Evolutionary conservation across 2,113 vertebrate species (phyloP), one percentile per base, ranked within the genome.

Genomic region (Microcebus murinus): DNA sequence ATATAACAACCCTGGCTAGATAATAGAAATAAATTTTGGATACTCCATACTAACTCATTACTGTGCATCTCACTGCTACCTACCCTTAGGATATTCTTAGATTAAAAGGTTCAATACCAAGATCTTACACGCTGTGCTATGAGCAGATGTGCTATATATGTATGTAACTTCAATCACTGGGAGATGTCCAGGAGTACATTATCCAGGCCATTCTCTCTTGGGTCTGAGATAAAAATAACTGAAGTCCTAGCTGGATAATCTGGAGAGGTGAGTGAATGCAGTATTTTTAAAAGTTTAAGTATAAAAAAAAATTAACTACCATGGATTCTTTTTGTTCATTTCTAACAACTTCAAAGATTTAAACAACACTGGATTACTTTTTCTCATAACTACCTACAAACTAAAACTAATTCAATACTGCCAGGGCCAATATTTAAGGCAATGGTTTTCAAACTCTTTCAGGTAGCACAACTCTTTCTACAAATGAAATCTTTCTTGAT

Each of bases 141-240:
- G 42, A 87, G n/a, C 34, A 67, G 65, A 94, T 74, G 63, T 21
- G 42, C 50, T 90, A 87, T 39, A 50, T 67, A 70, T 59, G 48
- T 59, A 88, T 27, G 8, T 45, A 93, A 94, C 73, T 93, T 97
- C 77, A 84, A 87, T 63, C 50, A 36, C 85, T 57, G 45, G n/a
- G n/a, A 94, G 73, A 94, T 85, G 82, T 91, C 71, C 59, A 90
- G 67, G 59, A 90, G 84, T 68, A 63, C 39, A 88, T 83, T 93
- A 95, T 95, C 59, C 68, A 88, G 63, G 71, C 2, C 86, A 94
- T 86, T 85, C 42, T 93, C 76, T 57, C 68, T 84, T 92, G 68
- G 36, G 9, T 93, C 68, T 83, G 87, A 97, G 79, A 91, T 82
- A 95, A 94, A 97, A 95, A 88, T 68, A 91, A 59, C 23, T 11